These are phyloP conservation scores for Campoplex capitator DNA, from an alignment of 2,888 invertebrate species.

Conservation along the genomic window DNA sequence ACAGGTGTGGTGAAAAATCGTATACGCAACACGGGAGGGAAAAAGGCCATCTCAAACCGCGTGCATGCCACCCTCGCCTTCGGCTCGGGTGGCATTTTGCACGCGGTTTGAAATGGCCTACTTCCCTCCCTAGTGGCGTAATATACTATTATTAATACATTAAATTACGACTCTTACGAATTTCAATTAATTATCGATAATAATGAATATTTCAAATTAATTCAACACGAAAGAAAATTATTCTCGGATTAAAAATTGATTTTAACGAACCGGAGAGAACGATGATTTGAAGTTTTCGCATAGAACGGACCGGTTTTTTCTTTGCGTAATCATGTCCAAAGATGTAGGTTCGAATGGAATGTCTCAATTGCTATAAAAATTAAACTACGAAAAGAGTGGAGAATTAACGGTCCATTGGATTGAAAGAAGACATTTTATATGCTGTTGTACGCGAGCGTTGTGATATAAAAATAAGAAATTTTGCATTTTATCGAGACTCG, in stretches of 20 bases:
- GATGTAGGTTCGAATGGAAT: background rate
- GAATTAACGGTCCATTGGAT: conserved; percentile 1
- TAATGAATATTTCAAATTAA: background rate
- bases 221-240: background rate
- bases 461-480: conserved; percentile 6
- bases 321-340: background rate
- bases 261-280: background rate
- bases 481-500: conserved; percentile 27
- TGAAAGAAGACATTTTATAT: conserved; percentile 1
- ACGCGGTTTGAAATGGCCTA: no score
- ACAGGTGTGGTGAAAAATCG: no score
- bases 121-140: no score
- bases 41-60: no score
- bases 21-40: no score
- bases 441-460: background rate
- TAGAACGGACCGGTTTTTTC: background rate
- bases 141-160: no score
- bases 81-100: no score
- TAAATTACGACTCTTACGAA: background rate
- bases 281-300: background rate
- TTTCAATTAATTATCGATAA: background rate
- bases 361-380: conserved; percentile 1
- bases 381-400: background rate
- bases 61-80: no score
- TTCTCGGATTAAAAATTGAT: background rate